Evolutionary conservation across 2,888 invertebrate species (phyloP).

Genomic region (Cerastoderma edule): DNA sequence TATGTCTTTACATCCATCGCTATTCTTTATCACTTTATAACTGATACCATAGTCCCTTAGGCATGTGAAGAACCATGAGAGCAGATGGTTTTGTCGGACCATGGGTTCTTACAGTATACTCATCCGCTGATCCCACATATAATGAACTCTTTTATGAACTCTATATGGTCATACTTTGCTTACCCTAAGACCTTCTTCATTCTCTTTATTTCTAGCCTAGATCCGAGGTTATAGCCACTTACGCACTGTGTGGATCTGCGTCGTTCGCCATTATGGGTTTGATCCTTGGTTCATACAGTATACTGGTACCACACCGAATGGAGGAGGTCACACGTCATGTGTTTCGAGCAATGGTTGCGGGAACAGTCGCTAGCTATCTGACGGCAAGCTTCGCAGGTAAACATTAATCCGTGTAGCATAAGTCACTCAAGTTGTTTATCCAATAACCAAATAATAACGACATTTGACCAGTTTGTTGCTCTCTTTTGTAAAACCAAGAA

Average conservation of each 20-base stretch:
- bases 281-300: conserved; percentile 52
- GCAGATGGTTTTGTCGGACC: no score
- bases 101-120: no score
- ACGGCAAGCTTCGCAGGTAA: conserved; percentile 67
- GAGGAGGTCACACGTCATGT: conserved; percentile 53
- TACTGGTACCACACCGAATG: conserved; percentile 50
- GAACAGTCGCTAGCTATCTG: conserved; percentile 63
- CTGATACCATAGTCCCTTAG: no score
- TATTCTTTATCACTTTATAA: no score
- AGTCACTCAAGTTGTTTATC: background rate
- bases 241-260: conserved; percentile 55
- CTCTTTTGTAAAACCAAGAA: background rate
- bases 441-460: background rate
- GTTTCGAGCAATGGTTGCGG: conserved; percentile 50
- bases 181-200: no score
- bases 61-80: no score
- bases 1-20: no score
- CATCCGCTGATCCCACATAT: no score
- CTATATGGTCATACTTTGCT: no score
- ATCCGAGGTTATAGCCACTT: conserved; percentile 52
- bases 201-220: conserved; percentile 22
- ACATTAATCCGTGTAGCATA: background rate
- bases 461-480: background rate
- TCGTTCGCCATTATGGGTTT: conserved; percentile 58
- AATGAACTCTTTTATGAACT: no score